Percentiles rank a stretch among this genome's conserved stretches.
Conservation (phyloP, 1,140 invertebrate species). For the Fopius arisanus region DNA sequence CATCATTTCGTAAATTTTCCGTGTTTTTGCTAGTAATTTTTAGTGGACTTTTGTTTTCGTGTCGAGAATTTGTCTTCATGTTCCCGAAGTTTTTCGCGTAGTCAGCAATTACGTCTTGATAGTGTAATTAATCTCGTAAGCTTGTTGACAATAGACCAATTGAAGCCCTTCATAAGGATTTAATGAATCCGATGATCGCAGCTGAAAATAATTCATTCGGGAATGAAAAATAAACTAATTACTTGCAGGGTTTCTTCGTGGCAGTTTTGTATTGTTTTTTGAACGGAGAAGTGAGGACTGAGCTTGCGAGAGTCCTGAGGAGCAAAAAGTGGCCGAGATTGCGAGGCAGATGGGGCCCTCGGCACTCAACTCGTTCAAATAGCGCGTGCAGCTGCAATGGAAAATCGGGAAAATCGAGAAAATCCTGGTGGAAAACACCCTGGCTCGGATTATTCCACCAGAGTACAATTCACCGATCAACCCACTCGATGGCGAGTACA, state of each 20-base stretch:
- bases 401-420: slow-evolving; percentile 34
- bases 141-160: no score
- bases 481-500: slow-evolving; percentile 60
- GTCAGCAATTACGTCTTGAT: no score
- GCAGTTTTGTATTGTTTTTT: slow-evolving; percentile 76
- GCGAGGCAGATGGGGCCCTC: slow-evolving; percentile 33
- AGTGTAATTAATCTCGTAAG: no score
- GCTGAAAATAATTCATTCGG: not conserved
- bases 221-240: slow-evolving; percentile 9
- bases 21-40: no score
- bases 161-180: not conserved
- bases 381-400: slow-evolving; percentile 53
- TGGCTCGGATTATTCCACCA: slow-evolving; percentile 41
- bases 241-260: slow-evolving; percentile 73
- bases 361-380: slow-evolving; percentile 44
- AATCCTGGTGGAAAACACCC: slow-evolving; percentile 41
- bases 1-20: no score
- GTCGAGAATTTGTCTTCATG: no score
- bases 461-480: slow-evolving; percentile 42
- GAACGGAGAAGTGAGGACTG: slow-evolving; percentile 72
- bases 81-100: no score
- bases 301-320: slow-evolving; percentile 55
- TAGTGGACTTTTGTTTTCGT: no score
- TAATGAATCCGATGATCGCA: not conserved
- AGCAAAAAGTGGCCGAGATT: slow-evolving; percentile 46